phyloP scores from a whole-genome alignment of 2,113 vertebrate genomes.

The Passer domesticus region DNA sequence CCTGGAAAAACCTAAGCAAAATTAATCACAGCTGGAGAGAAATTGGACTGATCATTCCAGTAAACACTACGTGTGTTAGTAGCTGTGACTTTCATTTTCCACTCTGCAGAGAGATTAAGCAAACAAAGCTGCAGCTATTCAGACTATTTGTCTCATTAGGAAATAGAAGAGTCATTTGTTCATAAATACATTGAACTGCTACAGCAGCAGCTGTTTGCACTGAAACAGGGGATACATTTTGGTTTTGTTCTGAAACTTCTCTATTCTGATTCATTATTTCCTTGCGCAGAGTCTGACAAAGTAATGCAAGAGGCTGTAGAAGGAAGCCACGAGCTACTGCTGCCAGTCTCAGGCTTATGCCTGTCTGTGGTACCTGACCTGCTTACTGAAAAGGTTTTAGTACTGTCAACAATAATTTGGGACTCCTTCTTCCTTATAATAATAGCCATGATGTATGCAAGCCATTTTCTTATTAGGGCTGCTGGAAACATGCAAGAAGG shows the following conservation, averaged over 20 bases:
- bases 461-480: neutral
- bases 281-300: neutral
- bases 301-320: neutral
- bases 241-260: neutral
- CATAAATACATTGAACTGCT: neutral
- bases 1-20: neutral
- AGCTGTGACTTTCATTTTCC: slow-evolving; percentile 1
- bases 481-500: neutral
- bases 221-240: neutral
- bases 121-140: neutral
- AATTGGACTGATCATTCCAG: neutral
- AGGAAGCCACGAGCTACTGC: neutral
- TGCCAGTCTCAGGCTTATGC: neutral
- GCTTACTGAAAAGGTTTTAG: neutral
- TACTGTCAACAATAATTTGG: neutral
- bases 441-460: neutral
- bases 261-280: neutral
- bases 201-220: neutral
- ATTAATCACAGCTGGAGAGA: neutral
- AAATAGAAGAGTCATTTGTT: neutral
- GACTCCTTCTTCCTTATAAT: neutral
- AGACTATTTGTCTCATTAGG: neutral
- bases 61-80: neutral
- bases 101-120: neutral
- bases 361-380: neutral